Base-by-base conservation (phyloP, 2,888 invertebrate genomes). In the Gastrophysa polygoni region DNA sequence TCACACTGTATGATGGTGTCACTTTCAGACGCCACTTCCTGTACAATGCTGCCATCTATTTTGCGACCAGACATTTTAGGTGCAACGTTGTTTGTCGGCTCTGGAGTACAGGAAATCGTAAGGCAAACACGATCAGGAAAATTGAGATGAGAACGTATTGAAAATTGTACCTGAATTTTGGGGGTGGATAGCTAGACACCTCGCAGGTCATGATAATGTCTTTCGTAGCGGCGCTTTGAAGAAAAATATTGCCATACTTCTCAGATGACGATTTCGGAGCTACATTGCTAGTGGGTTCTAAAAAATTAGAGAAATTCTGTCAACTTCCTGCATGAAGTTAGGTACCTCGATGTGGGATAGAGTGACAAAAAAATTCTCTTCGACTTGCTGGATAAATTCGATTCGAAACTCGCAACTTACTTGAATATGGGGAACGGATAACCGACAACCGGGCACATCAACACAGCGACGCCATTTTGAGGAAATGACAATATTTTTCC, bases 351-450 rank as follows among this genome's bases (percentile, higher is more conserved):
- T 32, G 29, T 32, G 29, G 29, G 29, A 32, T 10, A 32, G 29
- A 32, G 29, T 32, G 10, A 5, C 5, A 32, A 7, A 32, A 2
- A 10, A 6, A 24, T 5, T 24, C 7, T 24, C 24, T n/a, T n/a
- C n/a, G n/a, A n/a, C n/a, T n/a, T n/a, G n/a, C 7, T 24, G 4
- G 3, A 24, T 24, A 24, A 24, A 5, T 24, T 24, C 7, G 24
- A 24, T 46, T 20, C 34, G 38, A 48, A 46, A 1, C 18, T 46
- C 18, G 63, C 57, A 75, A 86, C 86, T 86, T 88, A 91, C 91
- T 90, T 90, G 86, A 87, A 89, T 69, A 86, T 75, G 68, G 90
- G 90, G 73, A 85, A 86, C 66, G 91, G 91, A 80, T 83, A 90
- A 77, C 88, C 89, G 77, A 89, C 87, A 72, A 89, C 86, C 75